Base-by-base conservation (phyloP, 1,140 invertebrate genomes). In the Sesamia nonagrioides region DNA sequence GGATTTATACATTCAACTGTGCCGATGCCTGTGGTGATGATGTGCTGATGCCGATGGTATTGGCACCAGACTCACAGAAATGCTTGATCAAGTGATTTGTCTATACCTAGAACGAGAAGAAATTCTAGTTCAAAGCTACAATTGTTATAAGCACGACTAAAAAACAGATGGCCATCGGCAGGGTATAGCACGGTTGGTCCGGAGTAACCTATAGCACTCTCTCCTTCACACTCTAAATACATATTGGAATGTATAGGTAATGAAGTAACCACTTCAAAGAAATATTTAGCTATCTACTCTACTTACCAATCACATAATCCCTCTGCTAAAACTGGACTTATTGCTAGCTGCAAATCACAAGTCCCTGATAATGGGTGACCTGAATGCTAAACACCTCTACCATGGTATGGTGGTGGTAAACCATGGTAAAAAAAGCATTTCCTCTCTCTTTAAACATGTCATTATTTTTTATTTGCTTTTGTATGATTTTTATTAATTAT, bases 31-130 rank as follows among this genome's bases (percentile, higher is more conserved):
- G n/a, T n/a, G n/a, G n/a, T n/a, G n/a, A n/a, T n/a, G n/a, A n/a
- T n/a, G n/a, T n/a, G n/a, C n/a, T n/a, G n/a, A n/a, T n/a, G 61
- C 61, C 35, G 61, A 66, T 18, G 61, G 61, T 15, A 45, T 66
- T 42, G 7, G 40, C 15, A 42, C 13, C 7, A 66, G 42, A 45
- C 18, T 42, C 17, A 40, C 3, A 8, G 35, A 66, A 18, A 15
- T 66, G n/a, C 6, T 21, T 5, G 35, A 66, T 40, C 27, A 27
- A 50, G 45, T 27, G 35, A 52, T 9, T 9, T 71, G 18, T 40
- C 18, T 7, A 40, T 52, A 7, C n/a, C n/a, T n/a, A n/a, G n/a
- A n/a, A n/a, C n/a, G n/a, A n/a, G n/a, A n/a, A n/a, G 66, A 71
- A 11, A 52, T 71, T 9, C 8, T 71, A 27, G 66, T 45, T 6